Conservation (phyloP, 1,140 invertebrate species). For the Dinothrombium tinctorium region DNA sequence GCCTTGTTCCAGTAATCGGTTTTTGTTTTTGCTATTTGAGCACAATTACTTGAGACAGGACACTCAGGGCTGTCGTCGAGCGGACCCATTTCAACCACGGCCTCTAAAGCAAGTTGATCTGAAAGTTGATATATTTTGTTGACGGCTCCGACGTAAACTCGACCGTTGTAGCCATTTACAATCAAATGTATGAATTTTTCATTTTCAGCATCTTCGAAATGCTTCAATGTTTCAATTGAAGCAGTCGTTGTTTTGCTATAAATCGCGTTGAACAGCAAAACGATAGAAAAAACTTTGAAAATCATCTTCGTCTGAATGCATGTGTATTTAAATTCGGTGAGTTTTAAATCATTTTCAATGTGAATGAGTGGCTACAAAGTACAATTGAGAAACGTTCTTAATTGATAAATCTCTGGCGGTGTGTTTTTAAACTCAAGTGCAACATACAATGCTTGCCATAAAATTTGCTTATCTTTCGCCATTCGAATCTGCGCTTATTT, state of each 20-base stretch:
- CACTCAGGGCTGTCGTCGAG: slow-evolving; percentile 66
- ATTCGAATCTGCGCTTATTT: no score
- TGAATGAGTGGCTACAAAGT: no score
- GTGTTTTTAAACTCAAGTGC: no score
- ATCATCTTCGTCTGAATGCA: no score
- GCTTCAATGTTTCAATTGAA: not conserved
- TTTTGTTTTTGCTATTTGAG: slow-evolving; percentile 36
- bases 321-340: no score
- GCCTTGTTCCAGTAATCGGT: slow-evolving; percentile 89
- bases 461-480: no score
- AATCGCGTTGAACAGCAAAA: no score
- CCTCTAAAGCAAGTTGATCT: slow-evolving; percentile 49
- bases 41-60: slow-evolving; percentile 36
- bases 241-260: not conserved
- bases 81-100: slow-evolving; percentile 62
- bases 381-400: no score
- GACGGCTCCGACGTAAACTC: slow-evolving; percentile 75
- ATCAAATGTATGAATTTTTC: slow-evolving; percentile 44
- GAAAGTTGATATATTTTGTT: slow-evolving; percentile 80
- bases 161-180: slow-evolving; percentile 69
- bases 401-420: no score
- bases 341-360: no score
- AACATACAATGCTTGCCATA: no score
- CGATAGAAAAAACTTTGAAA: no score
- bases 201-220: slow-evolving; percentile 15